A percentile compares a stretch with the other conserved stretches of the same genome.
Conservation (phyloP, 2,888 invertebrate species). For the Digitonthophagus gazella region DNA sequence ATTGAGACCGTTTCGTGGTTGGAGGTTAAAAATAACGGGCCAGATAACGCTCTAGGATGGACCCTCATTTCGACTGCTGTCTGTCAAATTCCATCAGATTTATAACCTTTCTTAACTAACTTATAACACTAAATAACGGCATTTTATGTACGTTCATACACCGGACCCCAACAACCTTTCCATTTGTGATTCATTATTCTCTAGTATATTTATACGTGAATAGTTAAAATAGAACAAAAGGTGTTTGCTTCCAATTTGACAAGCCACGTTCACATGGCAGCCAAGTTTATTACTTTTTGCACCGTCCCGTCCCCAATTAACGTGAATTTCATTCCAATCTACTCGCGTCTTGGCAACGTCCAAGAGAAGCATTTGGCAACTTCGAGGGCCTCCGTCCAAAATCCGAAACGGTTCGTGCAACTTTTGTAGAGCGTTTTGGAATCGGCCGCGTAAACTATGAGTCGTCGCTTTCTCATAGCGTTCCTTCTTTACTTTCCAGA, state of each 20-base stretch:
- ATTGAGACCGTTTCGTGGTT: slow-evolving; percentile 8
- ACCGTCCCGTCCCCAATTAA: not conserved
- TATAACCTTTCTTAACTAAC: not conserved
- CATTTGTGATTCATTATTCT: no score
- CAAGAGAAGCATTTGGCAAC: not conserved
- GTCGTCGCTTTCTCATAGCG: no score
- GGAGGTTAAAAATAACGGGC: slow-evolving; percentile 32
- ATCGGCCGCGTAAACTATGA: not conserved
- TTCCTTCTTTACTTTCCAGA: no score
- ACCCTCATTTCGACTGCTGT: not conserved
- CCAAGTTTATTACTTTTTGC: not conserved
- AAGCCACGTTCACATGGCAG: not conserved
- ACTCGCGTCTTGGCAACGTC: not conserved
- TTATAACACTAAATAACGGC: no score
- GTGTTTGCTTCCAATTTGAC: not conserved
- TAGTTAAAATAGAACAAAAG: not conserved
- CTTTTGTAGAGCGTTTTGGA: not conserved
- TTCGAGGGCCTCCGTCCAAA: no score
- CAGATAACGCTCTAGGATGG: not conserved
- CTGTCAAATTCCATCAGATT: not conserved
- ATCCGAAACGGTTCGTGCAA: not conserved
- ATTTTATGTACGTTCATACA: no score
- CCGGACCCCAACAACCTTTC: no score
- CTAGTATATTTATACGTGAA: not conserved
- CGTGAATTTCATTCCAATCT: not conserved